These are phyloP conservation scores for Dendrolimus punctatus DNA, from an alignment of 1,140 invertebrate species.

Conservation along the genomic window DNA sequence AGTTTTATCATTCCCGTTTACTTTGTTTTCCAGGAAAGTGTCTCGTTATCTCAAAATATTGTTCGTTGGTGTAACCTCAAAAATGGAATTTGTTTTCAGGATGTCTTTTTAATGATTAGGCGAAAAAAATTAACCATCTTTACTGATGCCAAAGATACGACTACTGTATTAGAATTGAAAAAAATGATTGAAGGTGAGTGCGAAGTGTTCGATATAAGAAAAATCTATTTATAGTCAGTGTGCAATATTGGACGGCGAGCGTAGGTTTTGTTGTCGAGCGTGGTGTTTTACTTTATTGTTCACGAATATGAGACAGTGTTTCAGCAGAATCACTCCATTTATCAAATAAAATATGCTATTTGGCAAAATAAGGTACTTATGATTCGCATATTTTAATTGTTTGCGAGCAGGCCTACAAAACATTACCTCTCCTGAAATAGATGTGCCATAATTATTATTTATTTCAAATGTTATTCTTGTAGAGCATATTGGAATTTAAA, in stretches of 20 bases:
- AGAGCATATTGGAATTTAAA: no score
- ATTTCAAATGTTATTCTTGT: no score
- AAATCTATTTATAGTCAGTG: constrained; percentile 63
- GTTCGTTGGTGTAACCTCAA: constrained; percentile 54
- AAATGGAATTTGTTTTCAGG: constrained; percentile 77
- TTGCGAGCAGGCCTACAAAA: no score
- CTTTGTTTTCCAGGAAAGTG: neutral
- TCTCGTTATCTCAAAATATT: neutral
- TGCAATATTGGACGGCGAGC: constrained; percentile 42
- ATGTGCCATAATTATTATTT: no score
- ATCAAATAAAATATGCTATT: no score
- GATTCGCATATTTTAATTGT: no score
- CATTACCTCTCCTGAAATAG: no score
- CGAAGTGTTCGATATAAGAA: constrained; percentile 30
- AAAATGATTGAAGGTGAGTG: constrained; percentile 94
- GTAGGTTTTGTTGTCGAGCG: constrained; percentile 26
- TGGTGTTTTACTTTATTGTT: constrained; percentile 18
- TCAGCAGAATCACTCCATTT: no score
- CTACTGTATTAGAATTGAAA: constrained; percentile 93
- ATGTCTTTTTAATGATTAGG: constrained; percentile 98
- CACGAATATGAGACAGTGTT: constrained; percentile 3
- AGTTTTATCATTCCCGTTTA: no score
- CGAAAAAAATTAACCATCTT: constrained; percentile 98
- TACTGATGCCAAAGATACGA: constrained; percentile 97
- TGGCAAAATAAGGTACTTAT: no score